Conservation (phyloP, 2,797 vertebrate species). For the Sebastes kiyomatsui region DNA sequence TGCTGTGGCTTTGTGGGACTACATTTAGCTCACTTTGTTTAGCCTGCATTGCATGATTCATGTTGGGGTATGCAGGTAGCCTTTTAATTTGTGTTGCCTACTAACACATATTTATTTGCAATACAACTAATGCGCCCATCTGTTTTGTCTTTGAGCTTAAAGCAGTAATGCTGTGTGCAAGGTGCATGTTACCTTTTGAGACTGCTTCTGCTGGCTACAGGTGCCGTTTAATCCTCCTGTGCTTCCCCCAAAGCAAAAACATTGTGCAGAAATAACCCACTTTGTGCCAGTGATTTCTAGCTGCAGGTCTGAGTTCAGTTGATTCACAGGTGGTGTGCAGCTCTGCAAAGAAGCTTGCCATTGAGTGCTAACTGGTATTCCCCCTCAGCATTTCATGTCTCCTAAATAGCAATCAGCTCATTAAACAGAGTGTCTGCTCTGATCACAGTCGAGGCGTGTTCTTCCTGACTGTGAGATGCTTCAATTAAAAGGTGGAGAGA, state of each 20-base stretch:
- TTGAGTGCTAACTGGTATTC: not conserved
- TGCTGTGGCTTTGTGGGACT: not conserved
- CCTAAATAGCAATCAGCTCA: not conserved
- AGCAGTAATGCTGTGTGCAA: not conserved
- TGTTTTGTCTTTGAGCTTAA: not conserved
- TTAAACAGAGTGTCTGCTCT: not conserved
- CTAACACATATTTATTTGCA: not conserved
- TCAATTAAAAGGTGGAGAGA: constrained; percentile 42
- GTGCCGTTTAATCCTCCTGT: not conserved
- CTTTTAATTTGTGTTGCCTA: not conserved
- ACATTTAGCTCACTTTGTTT: not conserved
- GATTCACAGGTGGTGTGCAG: not conserved
- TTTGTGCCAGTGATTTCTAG: not conserved
- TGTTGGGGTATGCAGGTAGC: not conserved
- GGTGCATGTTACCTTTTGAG: not conserved
- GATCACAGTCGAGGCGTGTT: constrained; percentile 18
- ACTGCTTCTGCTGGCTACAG: not conserved
- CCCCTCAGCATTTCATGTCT: not conserved
- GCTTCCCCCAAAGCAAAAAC: not conserved
- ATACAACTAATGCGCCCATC: not conserved
- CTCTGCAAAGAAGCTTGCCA: not conserved
- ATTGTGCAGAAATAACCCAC: not conserved
- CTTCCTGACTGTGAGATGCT: constrained; percentile 11
- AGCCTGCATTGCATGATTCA: not conserved
- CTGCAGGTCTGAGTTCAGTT: not conserved